Conservation (phyloP, 2,888 invertebrate species). For the Dasysyrphus albostriatus region DNA sequence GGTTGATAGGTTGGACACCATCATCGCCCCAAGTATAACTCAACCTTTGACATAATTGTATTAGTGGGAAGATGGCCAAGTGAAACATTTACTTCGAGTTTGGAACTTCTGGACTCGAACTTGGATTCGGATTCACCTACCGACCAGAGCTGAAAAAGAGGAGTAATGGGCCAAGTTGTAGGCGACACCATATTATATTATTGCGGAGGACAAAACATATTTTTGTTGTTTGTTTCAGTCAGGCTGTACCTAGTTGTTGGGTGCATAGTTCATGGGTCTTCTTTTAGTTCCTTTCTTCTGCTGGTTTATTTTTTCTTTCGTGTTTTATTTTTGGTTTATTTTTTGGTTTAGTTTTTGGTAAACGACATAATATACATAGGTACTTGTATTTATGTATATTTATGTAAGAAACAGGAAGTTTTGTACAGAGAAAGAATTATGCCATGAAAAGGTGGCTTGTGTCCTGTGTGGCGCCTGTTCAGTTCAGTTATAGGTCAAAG, state of each 20-base stretch:
- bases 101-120: not conserved
- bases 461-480: constrained; percentile 1
- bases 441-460: constrained; percentile 45
- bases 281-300: not conserved
- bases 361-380: not conserved
- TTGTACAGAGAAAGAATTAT: constrained; percentile 44
- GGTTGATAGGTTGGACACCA: constrained; percentile 70
- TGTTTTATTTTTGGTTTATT: not conserved
- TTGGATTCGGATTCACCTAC: not conserved
- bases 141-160: constrained; percentile 13
- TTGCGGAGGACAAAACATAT: constrained; percentile 60
- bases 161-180: constrained; percentile 21
- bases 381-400: not conserved
- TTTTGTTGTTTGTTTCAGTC: constrained; percentile 63
- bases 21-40: constrained; percentile 65
- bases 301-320: constrained; percentile 18
- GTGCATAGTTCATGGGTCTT: constrained; percentile 4
- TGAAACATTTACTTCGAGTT: constrained; percentile 72
- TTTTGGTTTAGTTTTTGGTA: constrained; percentile 6
- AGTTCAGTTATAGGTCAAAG: constrained; percentile 24
- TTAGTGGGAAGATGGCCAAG: constrained; percentile 75
- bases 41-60: constrained; percentile 76
- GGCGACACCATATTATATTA: constrained; percentile 41
- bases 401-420: constrained; percentile 58
- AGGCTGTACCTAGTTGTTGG: constrained; percentile 1